Conservation (phyloP, 2,888 invertebrate genomes). For the Drosophila emarginata region DNA sequence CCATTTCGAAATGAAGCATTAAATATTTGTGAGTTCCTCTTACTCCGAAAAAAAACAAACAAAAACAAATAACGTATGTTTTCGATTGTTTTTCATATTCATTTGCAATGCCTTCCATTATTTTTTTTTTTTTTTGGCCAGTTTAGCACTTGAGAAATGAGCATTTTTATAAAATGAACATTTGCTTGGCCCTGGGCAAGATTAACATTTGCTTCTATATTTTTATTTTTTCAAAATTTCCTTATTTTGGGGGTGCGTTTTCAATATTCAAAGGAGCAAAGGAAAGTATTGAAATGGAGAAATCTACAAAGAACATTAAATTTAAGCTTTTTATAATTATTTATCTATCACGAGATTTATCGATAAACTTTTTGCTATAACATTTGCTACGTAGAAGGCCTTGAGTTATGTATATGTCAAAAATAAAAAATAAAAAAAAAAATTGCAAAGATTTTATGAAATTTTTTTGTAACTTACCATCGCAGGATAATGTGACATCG, state of each 20-base stretch:
- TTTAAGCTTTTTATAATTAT: slow-evolving; percentile 47
- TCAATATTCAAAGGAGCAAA: slow-evolving; percentile 57
- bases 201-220: slow-evolving; percentile 14
- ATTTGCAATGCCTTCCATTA: too few relatives aligned
- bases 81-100: slow-evolving; percentile 72
- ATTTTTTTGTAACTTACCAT: slow-evolving; percentile 89
- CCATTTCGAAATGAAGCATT: slow-evolving; percentile 64
- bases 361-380: too few relatives aligned
- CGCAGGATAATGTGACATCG: slow-evolving; percentile 96
- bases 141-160: slow-evolving; percentile 73
- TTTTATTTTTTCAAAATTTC: neutral
- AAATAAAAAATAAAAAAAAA: too few relatives aligned
- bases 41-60: slow-evolving; percentile 1
- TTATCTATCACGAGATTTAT: too few relatives aligned
- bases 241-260: slow-evolving; percentile 43
- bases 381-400: too few relatives aligned
- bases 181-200: slow-evolving; percentile 65
- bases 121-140: slow-evolving; percentile 36
- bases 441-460: too few relatives aligned
- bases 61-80: slow-evolving; percentile 67
- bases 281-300: slow-evolving; percentile 51
- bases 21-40: slow-evolving; percentile 62
- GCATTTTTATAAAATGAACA: slow-evolving; percentile 70
- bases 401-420: too few relatives aligned
- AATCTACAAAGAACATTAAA: slow-evolving; percentile 52